phyloP scores from a whole-genome alignment of 2,888 invertebrate species.

The Heliconius ethilla region DNA sequence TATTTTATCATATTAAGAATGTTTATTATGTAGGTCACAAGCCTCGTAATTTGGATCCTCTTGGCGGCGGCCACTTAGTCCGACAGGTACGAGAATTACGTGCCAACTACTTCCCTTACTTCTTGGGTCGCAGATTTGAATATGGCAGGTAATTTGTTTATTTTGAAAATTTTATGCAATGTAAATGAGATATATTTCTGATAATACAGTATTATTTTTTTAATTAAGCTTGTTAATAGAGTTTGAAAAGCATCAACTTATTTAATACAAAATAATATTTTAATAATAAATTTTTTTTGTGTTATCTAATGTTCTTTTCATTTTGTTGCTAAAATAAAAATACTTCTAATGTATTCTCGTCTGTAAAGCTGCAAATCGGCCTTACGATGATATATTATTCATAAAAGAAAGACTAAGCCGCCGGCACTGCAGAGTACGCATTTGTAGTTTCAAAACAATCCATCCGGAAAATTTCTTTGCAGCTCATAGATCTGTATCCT shows the following conservation, averaged over 20 bases:
- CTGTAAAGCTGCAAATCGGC: constrained; percentile 23
- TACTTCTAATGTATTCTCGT: not conserved
- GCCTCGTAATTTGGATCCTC: constrained; percentile 63
- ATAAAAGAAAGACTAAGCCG: constrained; percentile 26
- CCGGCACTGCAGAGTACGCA: constrained; percentile 8
- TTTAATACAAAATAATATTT: not conserved
- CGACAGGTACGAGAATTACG: constrained; percentile 67
- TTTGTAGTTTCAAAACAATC: constrained; percentile 23
- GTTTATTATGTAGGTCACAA: constrained; percentile 67
- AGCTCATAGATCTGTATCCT: constrained; percentile 6
- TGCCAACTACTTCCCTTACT: constrained; percentile 58
- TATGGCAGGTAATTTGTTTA: constrained; percentile 54
- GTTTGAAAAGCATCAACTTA: not conserved
- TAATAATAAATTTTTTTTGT: not conserved
- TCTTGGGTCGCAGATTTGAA: constrained; percentile 58
- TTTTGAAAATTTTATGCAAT: not conserved
- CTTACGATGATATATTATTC: constrained; percentile 29
- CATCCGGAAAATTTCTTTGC: constrained; percentile 28
- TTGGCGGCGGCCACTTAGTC: constrained; percentile 70
- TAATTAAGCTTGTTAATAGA: too few relatives aligned
- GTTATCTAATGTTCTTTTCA: not conserved
- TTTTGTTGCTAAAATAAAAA: not conserved
- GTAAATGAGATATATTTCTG: too few relatives aligned
- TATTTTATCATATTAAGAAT: constrained; percentile 12
- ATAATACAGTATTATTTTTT: too few relatives aligned